Evolutionary conservation across 2,113 vertebrate species (phyloP).

Genomic region (Natator depressus): DNA sequence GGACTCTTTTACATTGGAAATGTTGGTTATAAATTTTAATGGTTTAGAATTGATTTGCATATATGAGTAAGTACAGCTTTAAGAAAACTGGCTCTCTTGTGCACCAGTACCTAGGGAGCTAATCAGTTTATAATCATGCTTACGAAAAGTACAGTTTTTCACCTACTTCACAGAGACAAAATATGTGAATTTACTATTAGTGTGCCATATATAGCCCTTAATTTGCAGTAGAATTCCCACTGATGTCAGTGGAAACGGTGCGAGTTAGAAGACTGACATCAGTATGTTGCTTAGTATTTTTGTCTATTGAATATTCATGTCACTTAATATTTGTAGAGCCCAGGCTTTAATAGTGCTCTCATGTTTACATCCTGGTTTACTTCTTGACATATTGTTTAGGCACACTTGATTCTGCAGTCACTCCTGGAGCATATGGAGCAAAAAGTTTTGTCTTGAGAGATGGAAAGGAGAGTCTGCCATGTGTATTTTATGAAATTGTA

Average conservation of each 20-base stretch:
- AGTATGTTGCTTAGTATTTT: not conserved
- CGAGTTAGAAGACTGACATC: not conserved
- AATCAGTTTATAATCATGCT: not conserved
- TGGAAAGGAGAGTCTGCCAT: slow-evolving; percentile 85
- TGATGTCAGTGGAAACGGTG: not conserved
- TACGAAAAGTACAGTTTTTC: not conserved
- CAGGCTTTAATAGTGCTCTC: not conserved
- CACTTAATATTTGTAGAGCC: not conserved
- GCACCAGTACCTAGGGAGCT: not conserved
- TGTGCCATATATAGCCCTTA: not conserved
- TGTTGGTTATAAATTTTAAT: not conserved
- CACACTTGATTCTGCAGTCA: slow-evolving; percentile 93
- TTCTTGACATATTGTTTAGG: slow-evolving; percentile 73
- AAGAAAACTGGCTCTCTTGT: not conserved
- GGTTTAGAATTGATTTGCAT: not conserved
- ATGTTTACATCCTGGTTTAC: not conserved
- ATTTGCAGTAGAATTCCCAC: not conserved
- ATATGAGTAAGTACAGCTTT: not conserved
- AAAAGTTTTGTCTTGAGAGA: slow-evolving; percentile 95
- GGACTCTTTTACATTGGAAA: not conserved
- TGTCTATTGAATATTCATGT: not conserved
- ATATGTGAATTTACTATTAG: not conserved
- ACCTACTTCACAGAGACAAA: not conserved
- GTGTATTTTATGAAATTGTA: slow-evolving; percentile 95
- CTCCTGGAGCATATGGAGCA: slow-evolving; percentile 83